phyloP scores from a whole-genome alignment of 1,140 invertebrate species.

The Parasteatoda tepidariorum region DNA sequence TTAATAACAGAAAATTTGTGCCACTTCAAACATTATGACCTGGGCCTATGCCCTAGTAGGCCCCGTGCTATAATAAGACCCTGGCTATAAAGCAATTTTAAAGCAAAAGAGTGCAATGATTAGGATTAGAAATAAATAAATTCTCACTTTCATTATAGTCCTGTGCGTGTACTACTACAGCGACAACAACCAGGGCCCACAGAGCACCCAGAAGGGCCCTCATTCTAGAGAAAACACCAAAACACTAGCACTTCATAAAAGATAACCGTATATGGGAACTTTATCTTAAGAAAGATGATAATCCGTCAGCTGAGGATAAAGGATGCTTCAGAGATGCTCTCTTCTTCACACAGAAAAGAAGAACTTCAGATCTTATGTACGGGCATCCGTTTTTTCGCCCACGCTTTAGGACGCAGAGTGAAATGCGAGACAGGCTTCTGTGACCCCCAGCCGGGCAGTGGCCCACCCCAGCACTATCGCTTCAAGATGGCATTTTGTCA shows the following conservation, averaged over 20 bases:
- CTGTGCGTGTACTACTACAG: slow-evolving; percentile 11
- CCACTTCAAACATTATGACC: background rate
- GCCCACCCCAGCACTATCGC: slow-evolving; percentile 18
- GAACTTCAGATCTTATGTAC: slow-evolving; percentile 22
- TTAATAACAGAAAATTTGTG: background rate
- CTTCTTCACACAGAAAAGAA: background rate
- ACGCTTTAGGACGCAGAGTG: background rate
- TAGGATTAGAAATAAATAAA: too few relatives aligned
- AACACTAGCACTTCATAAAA: background rate
- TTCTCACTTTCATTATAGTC: slow-evolving; percentile 36
- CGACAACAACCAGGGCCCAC: background rate
- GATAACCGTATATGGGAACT: background rate
- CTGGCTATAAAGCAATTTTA: background rate
- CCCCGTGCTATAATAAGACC: background rate
- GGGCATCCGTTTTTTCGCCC: slow-evolving; percentile 18
- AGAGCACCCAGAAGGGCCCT: slow-evolving; percentile 38
- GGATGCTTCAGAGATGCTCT: background rate
- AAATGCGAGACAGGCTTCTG: slow-evolving; percentile 24
- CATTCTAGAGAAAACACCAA: background rate
- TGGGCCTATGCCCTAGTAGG: background rate
- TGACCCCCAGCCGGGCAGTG: slow-evolving; percentile 23
- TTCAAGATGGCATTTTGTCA: slow-evolving; percentile 43
- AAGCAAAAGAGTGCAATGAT: background rate
- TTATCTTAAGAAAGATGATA: background rate
- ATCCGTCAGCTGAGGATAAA: background rate